These are phyloP conservation scores for Girardinus metallicus DNA, from an alignment of 2,797 vertebrate species.

Conservation along the genomic window DNA sequence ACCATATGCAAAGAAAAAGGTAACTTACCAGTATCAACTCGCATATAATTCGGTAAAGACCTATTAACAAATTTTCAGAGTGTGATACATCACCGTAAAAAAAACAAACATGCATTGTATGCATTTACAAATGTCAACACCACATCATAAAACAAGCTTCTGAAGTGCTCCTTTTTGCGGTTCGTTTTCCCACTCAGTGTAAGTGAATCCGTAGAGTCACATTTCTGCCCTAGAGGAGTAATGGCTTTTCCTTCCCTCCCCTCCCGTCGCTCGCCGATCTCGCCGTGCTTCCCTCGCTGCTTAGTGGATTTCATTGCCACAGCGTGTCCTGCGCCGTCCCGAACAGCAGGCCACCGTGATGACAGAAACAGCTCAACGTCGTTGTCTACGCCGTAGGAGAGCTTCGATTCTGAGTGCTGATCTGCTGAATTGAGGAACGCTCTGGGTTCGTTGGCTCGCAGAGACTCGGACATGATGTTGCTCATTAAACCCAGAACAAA, in stretches of 20 bases:
- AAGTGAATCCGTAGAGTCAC: conserved; percentile 29
- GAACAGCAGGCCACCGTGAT: conserved; percentile 31
- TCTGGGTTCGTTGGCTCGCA: conserved; percentile 26
- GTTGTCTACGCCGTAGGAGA: conserved; percentile 8
- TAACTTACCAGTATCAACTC: no score
- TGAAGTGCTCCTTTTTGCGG: conserved; percentile 8
- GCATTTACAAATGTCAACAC: not conserved
- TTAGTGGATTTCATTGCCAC: conserved; percentile 36
- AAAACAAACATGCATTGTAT: not conserved
- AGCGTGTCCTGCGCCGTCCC: conserved; percentile 21
- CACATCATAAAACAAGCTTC: not conserved
- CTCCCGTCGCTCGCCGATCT: not conserved
- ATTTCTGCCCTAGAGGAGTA: conserved; percentile 19
- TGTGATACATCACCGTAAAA: not conserved
- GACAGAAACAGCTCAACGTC: conserved; percentile 31
- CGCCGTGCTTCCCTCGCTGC: conserved; percentile 25
- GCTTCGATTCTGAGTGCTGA: conserved; percentile 35
- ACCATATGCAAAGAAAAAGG: not conserved
- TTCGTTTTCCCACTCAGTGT: conserved; percentile 8
- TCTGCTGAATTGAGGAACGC: conserved; percentile 24
- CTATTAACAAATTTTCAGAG: not conserved
- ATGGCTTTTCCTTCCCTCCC: conserved; percentile 19
- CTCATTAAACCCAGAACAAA: conserved; percentile 23
- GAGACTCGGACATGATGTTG: conserved; percentile 6
- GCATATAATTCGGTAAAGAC: not conserved